These are phyloP conservation scores for Seira musarum DNA, from an alignment of 2,888 invertebrate genomes.

Conservation along the genomic window DNA sequence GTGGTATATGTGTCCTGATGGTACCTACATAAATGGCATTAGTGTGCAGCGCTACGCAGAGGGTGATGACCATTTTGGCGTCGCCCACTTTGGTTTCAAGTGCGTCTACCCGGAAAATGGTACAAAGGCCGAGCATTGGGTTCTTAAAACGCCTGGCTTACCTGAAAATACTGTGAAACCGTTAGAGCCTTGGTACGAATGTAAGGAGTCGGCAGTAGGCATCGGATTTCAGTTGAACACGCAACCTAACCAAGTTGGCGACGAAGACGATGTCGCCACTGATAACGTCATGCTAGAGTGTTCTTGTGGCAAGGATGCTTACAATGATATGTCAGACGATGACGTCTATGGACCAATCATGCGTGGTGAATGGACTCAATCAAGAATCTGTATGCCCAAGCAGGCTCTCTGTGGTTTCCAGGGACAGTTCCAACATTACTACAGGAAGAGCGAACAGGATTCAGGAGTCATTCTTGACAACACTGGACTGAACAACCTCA, in stretches of 20 bases:
- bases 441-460: not conserved
- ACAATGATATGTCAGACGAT: not conserved
- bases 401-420: constrained; percentile 23
- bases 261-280: constrained; percentile 9
- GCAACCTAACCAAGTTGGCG: constrained; percentile 1
- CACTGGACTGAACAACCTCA: constrained; percentile 6
- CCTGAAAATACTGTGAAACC: not conserved
- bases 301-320: not conserved
- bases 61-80: constrained; percentile 1
- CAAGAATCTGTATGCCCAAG: not conserved
- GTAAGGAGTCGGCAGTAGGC: not conserved
- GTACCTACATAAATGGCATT: not conserved
- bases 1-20: constrained; percentile 10
- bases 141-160: constrained; percentile 1
- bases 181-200: constrained; percentile 3
- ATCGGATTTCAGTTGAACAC: constrained; percentile 14
- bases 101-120: constrained; percentile 10
- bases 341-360: not conserved
- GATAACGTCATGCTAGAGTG: constrained; percentile 7
- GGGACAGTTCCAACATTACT: constrained; percentile 16
- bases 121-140: not conserved
- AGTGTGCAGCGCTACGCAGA: constrained; percentile 6
- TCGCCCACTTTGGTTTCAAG: not conserved
- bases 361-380: constrained; percentile 21
- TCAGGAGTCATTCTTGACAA: not conserved